Base-by-base conservation (phyloP, 2,888 invertebrate genomes). In the Lepidocyrtoides sp. region DNA sequence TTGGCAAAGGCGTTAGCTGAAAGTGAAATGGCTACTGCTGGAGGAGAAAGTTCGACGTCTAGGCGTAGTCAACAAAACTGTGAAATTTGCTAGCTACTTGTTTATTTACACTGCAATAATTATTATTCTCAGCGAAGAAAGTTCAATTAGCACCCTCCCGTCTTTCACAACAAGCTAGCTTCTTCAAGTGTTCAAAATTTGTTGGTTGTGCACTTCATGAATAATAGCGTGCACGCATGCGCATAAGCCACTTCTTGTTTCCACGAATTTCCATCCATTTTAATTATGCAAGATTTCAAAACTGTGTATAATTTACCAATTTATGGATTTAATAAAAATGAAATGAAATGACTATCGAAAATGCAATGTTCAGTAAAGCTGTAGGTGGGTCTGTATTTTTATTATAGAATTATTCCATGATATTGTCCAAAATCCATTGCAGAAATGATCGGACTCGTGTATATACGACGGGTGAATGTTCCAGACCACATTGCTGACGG, bases 1-100 rank as follows among this genome's bases (percentile, higher is more conserved):
- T 79, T 96, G 51, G 96, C 96, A 0, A 95, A 96, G 82, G 96
- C 96, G 1, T 94, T 96, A 54, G 94, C 94, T 12, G 94, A 94
- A 89, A 94, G 94, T 88, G 95, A 95, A 91, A 66, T 83, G 29
- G 72, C 77, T 51, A 63, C 83, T 48, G 81, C 83, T 60, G 85
- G 89, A 75, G 77, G 44, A 32, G 60, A 63, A 14, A 83, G 17
- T 41, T 69, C 79, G 7, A 23, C 63, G n/a, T 75, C 44, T 26
- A 44, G 87, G 29, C 32, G 75, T 23, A 84, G 44, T 44, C 83
- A 90, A 20, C 89, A 79, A 54, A 89, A 92, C 63, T 92, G 92
- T 69, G 89, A 92, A 23, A 86, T 92, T 51, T 82, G 88, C 44
- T 91, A 75, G 82, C 48, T n/a, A 75, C 23, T 44, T 60, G 20